Conservation (phyloP, 1,140 invertebrate species). For the Pogonus chalceus region DNA sequence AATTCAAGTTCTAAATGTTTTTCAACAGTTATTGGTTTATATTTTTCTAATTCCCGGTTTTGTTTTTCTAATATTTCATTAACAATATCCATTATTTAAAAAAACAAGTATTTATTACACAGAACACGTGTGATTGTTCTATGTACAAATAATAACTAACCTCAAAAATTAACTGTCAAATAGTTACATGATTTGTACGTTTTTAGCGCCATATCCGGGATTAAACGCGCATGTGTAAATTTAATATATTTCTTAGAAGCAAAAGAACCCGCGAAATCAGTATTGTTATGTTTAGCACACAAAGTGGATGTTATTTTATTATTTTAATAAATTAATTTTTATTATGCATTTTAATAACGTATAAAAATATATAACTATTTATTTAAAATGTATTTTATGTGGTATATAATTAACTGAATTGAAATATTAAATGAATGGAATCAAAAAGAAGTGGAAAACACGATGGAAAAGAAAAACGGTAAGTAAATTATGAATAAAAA, state of each 20-base stretch:
- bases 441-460: slow-evolving; percentile 3
- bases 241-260: background rate
- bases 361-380: background rate
- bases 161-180: background rate
- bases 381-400: background rate
- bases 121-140: too few species aligned
- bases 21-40: slow-evolving; percentile 55
- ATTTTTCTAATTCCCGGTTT: slow-evolving; percentile 48
- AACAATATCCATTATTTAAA: slow-evolving; percentile 52
- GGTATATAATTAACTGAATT: background rate
- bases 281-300: background rate
- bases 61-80: slow-evolving; percentile 50
- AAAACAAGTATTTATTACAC: too few species aligned
- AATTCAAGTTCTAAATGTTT: slow-evolving; percentile 63
- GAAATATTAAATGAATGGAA: too few species aligned
- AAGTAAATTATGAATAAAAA: slow-evolving; percentile 12
- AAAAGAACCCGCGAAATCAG: background rate
- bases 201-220: background rate
- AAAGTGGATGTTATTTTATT: background rate
- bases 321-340: background rate
- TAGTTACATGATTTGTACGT: background rate
- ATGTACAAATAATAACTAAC: too few species aligned
- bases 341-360: background rate
- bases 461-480: background rate
- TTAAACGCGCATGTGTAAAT: background rate